A percentile compares a stretch with the other conserved stretches of the same genome.
phyloP scores from a whole-genome alignment of 2,113 vertebrate species.

The Chiloscyllium plagiosum region DNA sequence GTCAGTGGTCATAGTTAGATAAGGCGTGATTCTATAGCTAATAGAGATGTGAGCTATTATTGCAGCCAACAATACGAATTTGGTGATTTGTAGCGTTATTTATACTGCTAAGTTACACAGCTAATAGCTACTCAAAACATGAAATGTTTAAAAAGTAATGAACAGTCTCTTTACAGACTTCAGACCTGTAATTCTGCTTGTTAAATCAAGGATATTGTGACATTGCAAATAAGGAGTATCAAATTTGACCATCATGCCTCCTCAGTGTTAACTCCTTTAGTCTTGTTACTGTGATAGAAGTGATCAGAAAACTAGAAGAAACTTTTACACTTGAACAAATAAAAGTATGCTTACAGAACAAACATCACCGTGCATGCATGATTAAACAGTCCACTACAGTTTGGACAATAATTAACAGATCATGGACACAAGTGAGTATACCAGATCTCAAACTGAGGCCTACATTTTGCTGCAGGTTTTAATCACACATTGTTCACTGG shows the following conservation, averaged over 20 bases:
- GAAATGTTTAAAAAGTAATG: too few species aligned
- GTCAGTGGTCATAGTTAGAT: too few species aligned
- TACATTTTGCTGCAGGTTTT: not conserved
- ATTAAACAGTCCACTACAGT: not conserved
- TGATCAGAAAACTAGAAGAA: not conserved
- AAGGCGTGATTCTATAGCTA: too few species aligned
- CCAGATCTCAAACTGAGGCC: slow-evolving; percentile 23
- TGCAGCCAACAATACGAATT: too few species aligned
- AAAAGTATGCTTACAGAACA: not conserved
- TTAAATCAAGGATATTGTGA: not conserved
- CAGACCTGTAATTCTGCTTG: not conserved
- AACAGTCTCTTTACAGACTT: not conserved
- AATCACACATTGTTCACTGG: not conserved
- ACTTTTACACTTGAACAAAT: not conserved
- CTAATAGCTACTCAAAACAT: too few species aligned
- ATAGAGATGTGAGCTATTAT: too few species aligned
- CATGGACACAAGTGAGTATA: not conserved
- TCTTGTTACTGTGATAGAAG: not conserved
- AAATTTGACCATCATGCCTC: too few species aligned
- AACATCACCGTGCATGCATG: not conserved
- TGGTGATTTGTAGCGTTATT: too few species aligned
- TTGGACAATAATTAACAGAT: not conserved
- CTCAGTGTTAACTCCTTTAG: not conserved
- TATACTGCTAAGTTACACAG: too few species aligned
- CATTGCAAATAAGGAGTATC: not conserved